Base-by-base conservation (phyloP, 2,797 vertebrate genomes). In the Amblyopsis hoosieri region DNA sequence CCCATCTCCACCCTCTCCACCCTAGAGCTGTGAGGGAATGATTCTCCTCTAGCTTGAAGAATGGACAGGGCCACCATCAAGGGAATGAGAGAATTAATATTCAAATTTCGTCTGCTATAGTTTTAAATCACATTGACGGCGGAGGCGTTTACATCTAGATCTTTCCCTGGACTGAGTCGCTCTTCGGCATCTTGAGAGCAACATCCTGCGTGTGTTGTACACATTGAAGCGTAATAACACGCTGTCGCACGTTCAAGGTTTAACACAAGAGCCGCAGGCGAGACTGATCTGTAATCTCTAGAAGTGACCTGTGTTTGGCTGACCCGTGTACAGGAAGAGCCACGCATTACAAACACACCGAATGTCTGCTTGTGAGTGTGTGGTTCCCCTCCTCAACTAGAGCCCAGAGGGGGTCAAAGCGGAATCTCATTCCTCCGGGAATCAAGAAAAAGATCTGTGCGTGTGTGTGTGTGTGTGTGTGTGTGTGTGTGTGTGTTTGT, bases 61-160 rank as follows among this genome's bases (percentile, higher is more conserved):
- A 90, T 71, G 69, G 75, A 89, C 86, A 80, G 80, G 73, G 45
- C 54, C 66, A 87, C 84, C 77, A 87, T 89, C 64, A 60, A 59
- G 15, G 75, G 70, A 69, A 80, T 73, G 77, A 54, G 72, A 53
- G 69, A 86, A 85, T 87, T 77, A 79, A 82, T 82, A 85, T 88
- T 85, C 78, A 75, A 84, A 81, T 85, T 29, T 86, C 51, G 83
- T 87, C 80, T 85, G 70, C 72, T 74, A 81, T 82, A 67, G 78
- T 80, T 72, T 80, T 78, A 72, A 82, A 86, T 82, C 81, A 79
- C 63, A 54, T 61, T 59, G 60, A 37, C 56, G 49, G 19, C 64
- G 54, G 46, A 37, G 60, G 69, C 67, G 71, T 81, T 88, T 71
- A 64, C 57, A 60, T 58, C 60, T 63, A 60, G 75, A 73, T 86